Evolutionary conservation across 2,113 vertebrate species (phyloP).

Genomic region (Pardalotus punctatus): DNA sequence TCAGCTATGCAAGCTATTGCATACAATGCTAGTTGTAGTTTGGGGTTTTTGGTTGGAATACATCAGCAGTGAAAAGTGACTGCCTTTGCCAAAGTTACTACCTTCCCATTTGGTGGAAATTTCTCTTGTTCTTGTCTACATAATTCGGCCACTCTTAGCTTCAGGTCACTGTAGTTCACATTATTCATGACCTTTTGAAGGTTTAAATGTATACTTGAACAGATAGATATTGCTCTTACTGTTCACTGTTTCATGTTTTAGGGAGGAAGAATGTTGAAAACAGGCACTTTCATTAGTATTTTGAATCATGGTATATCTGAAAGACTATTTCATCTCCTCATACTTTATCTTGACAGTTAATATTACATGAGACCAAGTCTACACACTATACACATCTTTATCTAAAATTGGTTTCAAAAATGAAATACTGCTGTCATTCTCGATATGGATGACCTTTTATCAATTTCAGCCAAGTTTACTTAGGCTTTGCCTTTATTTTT

Average conservation of each 20-base stretch:
- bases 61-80: background rate
- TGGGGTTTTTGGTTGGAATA: background rate
- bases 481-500: background rate
- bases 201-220: background rate
- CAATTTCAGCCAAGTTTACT: background rate
- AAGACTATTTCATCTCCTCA: background rate
- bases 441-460: background rate
- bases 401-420: conserved; percentile 21
- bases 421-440: background rate
- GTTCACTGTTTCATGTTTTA: background rate
- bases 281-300: background rate
- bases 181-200: background rate
- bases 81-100: background rate
- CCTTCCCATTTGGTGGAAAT: background rate
- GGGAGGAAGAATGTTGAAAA: background rate
- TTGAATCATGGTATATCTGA: background rate
- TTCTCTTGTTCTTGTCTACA: background rate
- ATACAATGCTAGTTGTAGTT: background rate
- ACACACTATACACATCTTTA: background rate
- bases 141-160: background rate
- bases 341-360: conserved; percentile 11
- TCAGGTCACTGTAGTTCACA: background rate
- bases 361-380: background rate
- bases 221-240: background rate
- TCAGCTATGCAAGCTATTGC: background rate